Evolutionary conservation across 2,888 invertebrate genomes (phyloP).

Genomic region (Pristionchus maxplancki): DNA sequence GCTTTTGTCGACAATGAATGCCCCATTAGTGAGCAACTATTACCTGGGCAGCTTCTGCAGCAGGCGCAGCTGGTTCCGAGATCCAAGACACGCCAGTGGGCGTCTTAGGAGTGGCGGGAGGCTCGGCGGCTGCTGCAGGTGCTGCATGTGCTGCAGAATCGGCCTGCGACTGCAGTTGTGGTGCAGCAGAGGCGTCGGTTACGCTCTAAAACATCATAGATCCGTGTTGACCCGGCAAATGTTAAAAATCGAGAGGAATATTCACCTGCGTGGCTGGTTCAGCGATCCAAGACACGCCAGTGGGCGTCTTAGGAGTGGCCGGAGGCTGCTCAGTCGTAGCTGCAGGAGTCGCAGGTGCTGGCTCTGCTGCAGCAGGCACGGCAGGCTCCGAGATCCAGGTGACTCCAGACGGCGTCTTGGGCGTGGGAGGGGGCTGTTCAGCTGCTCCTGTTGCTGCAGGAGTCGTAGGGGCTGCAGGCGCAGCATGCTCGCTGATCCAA

Average conservation of each 20-base stretch:
- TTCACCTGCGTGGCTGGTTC: constrained; percentile 7
- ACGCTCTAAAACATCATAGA: not conserved
- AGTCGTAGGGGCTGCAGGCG: not conserved
- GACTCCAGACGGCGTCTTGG: not conserved
- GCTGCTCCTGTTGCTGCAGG: not conserved
- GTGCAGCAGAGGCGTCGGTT: not conserved
- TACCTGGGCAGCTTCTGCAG: not conserved
- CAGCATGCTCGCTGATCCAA: constrained; percentile 1
- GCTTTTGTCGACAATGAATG: too few species aligned
- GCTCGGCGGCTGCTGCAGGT: not conserved
- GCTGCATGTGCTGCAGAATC: not conserved
- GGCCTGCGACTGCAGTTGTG: too few species aligned
- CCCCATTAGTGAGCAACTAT: too few species aligned
- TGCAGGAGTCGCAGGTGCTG: too few species aligned
- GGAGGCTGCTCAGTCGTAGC: not conserved
- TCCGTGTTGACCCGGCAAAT: too few species aligned
- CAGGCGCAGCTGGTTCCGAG: not conserved
- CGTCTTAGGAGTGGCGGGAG: not conserved
- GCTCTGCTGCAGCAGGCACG: not conserved
- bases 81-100: not conserved
- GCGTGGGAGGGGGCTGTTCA: not conserved
- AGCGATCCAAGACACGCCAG: not conserved
- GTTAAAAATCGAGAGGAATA: too few species aligned
- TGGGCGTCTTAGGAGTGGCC: constrained; percentile 19
- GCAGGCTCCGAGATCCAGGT: not conserved